Percentiles rank a stretch among this genome's conserved stretches.
These are phyloP conservation scores for Ophion slaviceki DNA, from an alignment of 2,888 invertebrate species.

Conservation along the genomic window DNA sequence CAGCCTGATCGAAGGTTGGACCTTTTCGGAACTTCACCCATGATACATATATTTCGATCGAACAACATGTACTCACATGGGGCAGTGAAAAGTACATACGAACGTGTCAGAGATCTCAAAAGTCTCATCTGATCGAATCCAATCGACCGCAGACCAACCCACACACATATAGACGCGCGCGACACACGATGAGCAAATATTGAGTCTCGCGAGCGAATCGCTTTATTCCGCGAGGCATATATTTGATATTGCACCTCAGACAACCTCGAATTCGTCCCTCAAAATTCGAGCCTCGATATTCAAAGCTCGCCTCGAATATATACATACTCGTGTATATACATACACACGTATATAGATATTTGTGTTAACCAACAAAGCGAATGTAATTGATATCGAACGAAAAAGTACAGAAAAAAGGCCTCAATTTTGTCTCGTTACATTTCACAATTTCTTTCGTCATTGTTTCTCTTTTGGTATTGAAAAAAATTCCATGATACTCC, in stretches of 20 bases:
- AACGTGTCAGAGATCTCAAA: conserved; percentile 48
- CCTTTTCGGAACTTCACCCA: no score
- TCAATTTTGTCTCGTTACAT: no score
- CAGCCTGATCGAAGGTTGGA: no score
- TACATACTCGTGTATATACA: not conserved
- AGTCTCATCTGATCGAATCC: conserved; percentile 66
- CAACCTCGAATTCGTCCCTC: conserved; percentile 1
- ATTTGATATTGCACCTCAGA: conserved; percentile 47
- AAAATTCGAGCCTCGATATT: conserved; percentile 29
- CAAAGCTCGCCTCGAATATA: not conserved
- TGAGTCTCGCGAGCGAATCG: conserved; percentile 54
- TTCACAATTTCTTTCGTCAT: no score
- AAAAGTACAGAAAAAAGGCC: no score
- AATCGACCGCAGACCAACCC: conserved; percentile 24
- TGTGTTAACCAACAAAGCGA: no score
- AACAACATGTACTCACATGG: not conserved
- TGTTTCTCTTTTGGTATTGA: no score
- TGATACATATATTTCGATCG: conserved; percentile 1
- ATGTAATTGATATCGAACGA: no score
- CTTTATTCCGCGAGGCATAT: conserved; percentile 35
- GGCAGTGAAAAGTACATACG: conserved; percentile 10
- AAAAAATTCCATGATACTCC: no score
- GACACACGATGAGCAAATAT: conserved; percentile 64
- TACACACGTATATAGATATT: no score
- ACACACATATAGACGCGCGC: conserved; percentile 13